Conservation (phyloP, 2,113 vertebrate genomes). For the Ancistrus triradiatus region DNA sequence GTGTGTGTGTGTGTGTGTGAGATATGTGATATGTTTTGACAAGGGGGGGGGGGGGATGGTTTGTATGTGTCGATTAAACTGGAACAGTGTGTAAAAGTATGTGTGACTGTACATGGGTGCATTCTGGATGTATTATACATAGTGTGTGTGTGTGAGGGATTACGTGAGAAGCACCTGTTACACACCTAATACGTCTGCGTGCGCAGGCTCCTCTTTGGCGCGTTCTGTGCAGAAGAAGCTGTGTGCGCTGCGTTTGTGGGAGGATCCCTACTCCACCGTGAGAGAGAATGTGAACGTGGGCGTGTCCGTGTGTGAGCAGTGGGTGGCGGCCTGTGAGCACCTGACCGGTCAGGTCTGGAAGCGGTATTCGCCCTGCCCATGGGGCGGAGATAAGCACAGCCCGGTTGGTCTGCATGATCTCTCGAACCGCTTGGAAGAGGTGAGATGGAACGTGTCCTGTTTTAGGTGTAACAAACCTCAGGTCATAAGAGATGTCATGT, state of each 20-base stretch:
- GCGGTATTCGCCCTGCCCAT: slow-evolving; percentile 77
- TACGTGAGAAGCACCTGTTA: no score
- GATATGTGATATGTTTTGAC: neutral
- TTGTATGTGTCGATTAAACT: no score
- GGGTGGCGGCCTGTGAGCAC: slow-evolving; percentile 81
- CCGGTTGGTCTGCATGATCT: slow-evolving; percentile 77
- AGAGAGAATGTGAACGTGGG: slow-evolving; percentile 80
- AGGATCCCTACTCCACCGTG: slow-evolving; percentile 77
- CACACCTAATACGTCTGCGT: slow-evolving; percentile 43
- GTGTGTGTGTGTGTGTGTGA: neutral
- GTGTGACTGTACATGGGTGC: neutral
- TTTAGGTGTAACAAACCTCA: neutral
- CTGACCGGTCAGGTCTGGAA: slow-evolving; percentile 90
- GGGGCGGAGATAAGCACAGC: slow-evolving; percentile 81
- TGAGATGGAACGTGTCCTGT: no score
- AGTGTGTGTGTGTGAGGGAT: neutral
- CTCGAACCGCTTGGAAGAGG: slow-evolving; percentile 83
- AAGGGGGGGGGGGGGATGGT: no score
- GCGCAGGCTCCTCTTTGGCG: slow-evolving; percentile 81
- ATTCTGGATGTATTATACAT: no score
- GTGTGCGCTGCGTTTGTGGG: slow-evolving; percentile 77
- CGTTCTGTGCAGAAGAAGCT: slow-evolving; percentile 88
- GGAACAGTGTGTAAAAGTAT: neutral
- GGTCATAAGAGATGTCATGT: neutral
- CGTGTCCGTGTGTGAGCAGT: slow-evolving; percentile 84